These are phyloP conservation scores for Drosophila lowei DNA, from an alignment of 1,140 invertebrate species.

Conservation along the genomic window DNA sequence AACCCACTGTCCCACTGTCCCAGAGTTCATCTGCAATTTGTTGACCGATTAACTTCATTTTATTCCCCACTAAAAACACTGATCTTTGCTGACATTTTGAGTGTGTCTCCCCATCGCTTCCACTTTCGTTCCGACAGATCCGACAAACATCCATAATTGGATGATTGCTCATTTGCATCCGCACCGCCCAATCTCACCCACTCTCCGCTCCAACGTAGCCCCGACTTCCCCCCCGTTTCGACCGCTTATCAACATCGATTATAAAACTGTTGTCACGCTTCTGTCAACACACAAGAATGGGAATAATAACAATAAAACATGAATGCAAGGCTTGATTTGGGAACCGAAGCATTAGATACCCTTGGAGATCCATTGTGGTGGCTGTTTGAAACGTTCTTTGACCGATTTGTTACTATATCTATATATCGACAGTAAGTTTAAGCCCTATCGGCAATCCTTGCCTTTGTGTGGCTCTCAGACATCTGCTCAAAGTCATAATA, in stretches of 20 bases:
- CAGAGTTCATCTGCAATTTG: not conserved
- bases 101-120: constrained; percentile 20
- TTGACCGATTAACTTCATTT: constrained; percentile 6
- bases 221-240: no score
- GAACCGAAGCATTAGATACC: no score
- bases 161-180: constrained; percentile 35
- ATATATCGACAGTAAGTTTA: no score
- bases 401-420: no score
- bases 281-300: constrained; percentile 31
- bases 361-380: no score
- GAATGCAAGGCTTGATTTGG: no score
- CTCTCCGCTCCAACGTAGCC: not conserved
- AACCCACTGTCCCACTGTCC: no score
- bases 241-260: constrained; percentile 36
- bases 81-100: constrained; percentile 12
- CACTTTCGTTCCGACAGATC: constrained; percentile 4
- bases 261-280: constrained; percentile 43
- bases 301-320: constrained; percentile 8
- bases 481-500: no score
- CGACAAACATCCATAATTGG: constrained; percentile 23
- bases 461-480: no score
- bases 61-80: constrained; percentile 2
- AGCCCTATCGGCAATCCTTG: no score
- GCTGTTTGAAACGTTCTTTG: no score
- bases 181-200: constrained; percentile 1